Evolutionary conservation across 2,888 invertebrate species (phyloP).

Genomic region (Diabrotica balteata): DNA sequence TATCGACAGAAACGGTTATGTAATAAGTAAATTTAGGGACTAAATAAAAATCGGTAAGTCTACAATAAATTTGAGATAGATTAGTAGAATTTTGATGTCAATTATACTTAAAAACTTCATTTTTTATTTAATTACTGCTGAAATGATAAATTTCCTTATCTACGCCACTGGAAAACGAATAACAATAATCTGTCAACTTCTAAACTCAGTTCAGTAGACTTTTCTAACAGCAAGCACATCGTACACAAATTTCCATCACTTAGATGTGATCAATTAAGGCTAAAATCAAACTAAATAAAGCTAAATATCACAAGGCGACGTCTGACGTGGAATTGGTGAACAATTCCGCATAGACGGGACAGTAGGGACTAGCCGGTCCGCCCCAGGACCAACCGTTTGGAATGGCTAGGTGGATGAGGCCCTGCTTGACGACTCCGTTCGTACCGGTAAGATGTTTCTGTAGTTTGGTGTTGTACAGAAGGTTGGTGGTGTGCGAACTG

Average conservation of each 20-base stretch:
- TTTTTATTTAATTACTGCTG: too few species aligned
- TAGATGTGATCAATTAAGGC: constrained; percentile 40
- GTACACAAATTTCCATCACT: background rate
- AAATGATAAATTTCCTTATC: too few species aligned
- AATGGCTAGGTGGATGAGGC: constrained; percentile 78
- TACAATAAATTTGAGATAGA: too few species aligned
- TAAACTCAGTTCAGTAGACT: too few species aligned
- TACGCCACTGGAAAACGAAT: too few species aligned
- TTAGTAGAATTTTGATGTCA: too few species aligned
- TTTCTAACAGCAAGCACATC: too few species aligned
- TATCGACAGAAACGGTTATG: too few species aligned
- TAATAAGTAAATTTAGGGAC: too few species aligned
- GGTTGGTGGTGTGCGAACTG: constrained; percentile 44
- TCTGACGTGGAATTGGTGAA: constrained; percentile 52
- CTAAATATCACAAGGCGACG: constrained; percentile 54
- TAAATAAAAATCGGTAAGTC: too few species aligned
- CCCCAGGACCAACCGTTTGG: constrained; percentile 88
- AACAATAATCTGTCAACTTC: too few species aligned
- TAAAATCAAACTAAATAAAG: constrained; percentile 44
- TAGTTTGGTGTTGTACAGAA: constrained; percentile 45
- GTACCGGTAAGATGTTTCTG: constrained; percentile 62
- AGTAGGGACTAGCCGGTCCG: constrained; percentile 76
- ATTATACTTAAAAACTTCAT: too few species aligned
- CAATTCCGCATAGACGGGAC: constrained; percentile 80
- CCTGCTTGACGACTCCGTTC: constrained; percentile 72